Evolutionary conservation across 2,797 vertebrate genomes (phyloP).

Genomic region (Chanos chanos): DNA sequence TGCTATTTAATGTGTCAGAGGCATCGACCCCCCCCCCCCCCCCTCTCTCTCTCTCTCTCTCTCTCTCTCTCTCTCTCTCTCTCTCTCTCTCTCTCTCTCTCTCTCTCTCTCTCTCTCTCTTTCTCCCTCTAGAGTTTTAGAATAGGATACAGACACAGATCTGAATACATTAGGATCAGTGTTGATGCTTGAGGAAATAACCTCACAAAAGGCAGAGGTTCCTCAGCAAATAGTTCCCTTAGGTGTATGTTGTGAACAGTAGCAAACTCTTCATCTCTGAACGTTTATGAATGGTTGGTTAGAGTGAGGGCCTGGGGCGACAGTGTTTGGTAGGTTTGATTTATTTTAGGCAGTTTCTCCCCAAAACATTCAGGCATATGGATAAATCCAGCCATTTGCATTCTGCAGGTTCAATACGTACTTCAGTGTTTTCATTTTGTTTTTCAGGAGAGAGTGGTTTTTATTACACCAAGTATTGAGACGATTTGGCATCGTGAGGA

Average conservation of each 20-base stretch:
- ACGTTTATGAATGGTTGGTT: conserved; percentile 56
- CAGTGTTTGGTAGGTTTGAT: neutral
- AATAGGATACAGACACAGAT: conserved; percentile 49
- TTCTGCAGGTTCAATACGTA: no score
- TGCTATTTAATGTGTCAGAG: neutral
- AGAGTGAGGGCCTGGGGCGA: conserved; percentile 53
- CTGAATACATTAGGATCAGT: conserved; percentile 64
- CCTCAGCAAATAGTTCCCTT: conserved; percentile 63
- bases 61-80: conserved; percentile 23
- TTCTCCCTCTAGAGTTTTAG: conserved; percentile 39
- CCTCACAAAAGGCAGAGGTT: conserved; percentile 49
- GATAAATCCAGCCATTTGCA: no score
- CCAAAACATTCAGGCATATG: no score
- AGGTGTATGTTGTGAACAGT: conserved; percentile 56
- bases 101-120: neutral
- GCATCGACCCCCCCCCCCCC: no score
- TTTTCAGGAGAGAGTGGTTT: no score
- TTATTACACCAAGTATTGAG: no score
- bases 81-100: conserved; percentile 9
- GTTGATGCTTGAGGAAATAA: conserved; percentile 67
- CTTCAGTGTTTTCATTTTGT: no score
- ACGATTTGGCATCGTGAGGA: no score
- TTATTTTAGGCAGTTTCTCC: neutral
- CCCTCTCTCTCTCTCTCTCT: neutral
- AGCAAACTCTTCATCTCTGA: conserved; percentile 64